Evolutionary conservation across 2,113 vertebrate genomes (phyloP), one percentile per base, ranked within the genome.

Genomic region (Paraplagusia blochii): DNA sequence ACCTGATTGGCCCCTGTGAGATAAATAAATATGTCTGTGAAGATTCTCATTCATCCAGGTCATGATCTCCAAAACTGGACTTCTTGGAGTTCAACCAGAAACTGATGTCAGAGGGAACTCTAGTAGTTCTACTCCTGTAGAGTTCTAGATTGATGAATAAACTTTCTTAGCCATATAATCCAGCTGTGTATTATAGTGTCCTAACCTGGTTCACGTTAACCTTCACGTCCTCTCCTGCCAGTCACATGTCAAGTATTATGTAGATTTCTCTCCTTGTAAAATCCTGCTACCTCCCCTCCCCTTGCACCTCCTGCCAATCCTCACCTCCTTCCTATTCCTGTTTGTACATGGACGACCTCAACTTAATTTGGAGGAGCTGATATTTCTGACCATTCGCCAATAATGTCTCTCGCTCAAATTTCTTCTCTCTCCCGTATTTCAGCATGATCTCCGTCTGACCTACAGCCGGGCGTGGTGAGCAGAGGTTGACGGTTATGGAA

Each of bases 231-330:
- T 58, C 29, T 68, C 53, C 81, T 90, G 89, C 74, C 88, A 89
- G 80, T 90, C 89, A 90, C 67, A 71, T 70, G 64, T 66, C 81
- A 84, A n/a, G 63, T 51, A 82, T 85, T 87, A 87, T 90, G 87
- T 81, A 87, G 76, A 89, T 85, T 78, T 63, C 22, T 49, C 73
- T 72, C 44, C 49, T 73, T 29, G 22, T 60, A 72, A 79, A 88
- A 89, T 84, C 76, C 77, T 69, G 59, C 73, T 51, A 47, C 46
- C 57, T 8, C 33, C 46, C 22, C 22, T 29, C 22, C 22, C 22
- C 22, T n/a, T n/a, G n/a, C n/a, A n/a, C 22, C 22, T 29, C 22
- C 22, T 6, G 6, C 22, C 22, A 29, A 2, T 4, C 22, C 22
- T 29, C 22, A 29, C 22, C 39, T 17, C 29, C 49, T 51, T 39